Conservation (phyloP, 2,113 vertebrate genomes). For the Paraplagusia blochii region DNA sequence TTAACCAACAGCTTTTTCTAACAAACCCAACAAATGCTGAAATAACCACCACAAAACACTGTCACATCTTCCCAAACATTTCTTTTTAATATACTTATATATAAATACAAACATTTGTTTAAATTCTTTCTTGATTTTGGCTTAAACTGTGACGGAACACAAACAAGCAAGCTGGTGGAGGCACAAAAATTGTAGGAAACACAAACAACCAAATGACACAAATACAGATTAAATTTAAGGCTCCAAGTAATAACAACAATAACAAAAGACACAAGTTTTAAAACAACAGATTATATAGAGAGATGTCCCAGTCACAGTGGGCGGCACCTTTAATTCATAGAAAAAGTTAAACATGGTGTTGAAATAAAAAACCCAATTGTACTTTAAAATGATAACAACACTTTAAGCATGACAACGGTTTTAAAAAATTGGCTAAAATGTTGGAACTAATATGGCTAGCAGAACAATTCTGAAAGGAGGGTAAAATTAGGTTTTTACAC, state of each 20-base stretch:
- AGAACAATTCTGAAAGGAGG: constrained; percentile 1
- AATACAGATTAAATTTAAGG: constrained; percentile 20
- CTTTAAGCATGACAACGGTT: constrained; percentile 13
- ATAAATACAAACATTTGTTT: constrained; percentile 76
- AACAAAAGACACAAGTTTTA: constrained; percentile 1
- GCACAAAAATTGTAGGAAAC: constrained; percentile 39
- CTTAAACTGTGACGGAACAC: constrained; percentile 63
- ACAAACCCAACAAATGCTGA: too few species aligned
- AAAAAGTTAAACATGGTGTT: neutral
- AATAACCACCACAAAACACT: constrained; percentile 10
- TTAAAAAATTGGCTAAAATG: neutral
- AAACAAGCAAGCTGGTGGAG: constrained; percentile 66
- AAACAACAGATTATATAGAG: constrained; percentile 9
- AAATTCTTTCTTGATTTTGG: constrained; percentile 73
- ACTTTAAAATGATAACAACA: constrained; percentile 3
- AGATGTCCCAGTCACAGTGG: constrained; percentile 12
- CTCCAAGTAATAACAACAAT: constrained; percentile 1
- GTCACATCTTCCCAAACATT: constrained; percentile 24
- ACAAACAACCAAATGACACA: constrained; percentile 11
- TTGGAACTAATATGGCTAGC: neutral
- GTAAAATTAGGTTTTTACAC: neutral
- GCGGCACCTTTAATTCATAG: constrained; percentile 9
- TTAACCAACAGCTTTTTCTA: too few species aligned
- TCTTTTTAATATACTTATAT: constrained; percentile 76
- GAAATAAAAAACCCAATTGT: constrained; percentile 19